A percentile compares a stretch with the other conserved stretches of the same genome.
phyloP scores from a whole-genome alignment of 2,797 vertebrate species.

The Chloroceryle amazona region DNA sequence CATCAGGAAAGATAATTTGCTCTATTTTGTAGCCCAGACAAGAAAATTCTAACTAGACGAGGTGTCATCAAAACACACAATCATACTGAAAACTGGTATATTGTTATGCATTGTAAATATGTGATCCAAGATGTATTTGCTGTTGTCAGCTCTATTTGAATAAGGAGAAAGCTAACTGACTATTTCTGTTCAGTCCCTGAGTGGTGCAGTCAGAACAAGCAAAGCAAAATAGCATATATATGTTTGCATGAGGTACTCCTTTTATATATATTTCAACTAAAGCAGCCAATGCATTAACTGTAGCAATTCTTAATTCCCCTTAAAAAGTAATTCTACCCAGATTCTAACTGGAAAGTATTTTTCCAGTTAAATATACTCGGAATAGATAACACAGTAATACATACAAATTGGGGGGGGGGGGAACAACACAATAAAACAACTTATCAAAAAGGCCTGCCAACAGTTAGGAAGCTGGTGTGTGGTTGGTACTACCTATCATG shows the following conservation, averaged over 20 bases:
- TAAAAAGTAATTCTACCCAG: not conserved
- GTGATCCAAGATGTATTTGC: not conserved
- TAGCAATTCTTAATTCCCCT: not conserved
- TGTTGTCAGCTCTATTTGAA: not conserved
- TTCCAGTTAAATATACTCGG: not conserved
- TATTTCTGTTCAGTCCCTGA: not conserved
- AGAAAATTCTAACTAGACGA: conserved; percentile 38
- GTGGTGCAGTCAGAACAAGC: not conserved
- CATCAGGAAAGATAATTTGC: conserved; percentile 62
- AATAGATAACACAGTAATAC: not conserved
- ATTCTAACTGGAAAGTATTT: not conserved
- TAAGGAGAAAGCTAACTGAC: not conserved
- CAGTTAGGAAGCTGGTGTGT: not conserved
- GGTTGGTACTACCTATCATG: not conserved
- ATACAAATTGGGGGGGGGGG: not conserved
- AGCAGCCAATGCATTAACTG: not conserved
- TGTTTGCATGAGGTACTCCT: not conserved
- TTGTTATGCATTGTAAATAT: not conserved
- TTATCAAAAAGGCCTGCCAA: not conserved
- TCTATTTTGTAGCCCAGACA: conserved; percentile 18
- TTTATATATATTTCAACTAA: not conserved
- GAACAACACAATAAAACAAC: not conserved
- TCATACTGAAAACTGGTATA: not conserved
- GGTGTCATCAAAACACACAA: not conserved
- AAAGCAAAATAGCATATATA: not conserved